Conservation (phyloP, 2,888 invertebrate genomes). For the Lobophora halterata region DNA sequence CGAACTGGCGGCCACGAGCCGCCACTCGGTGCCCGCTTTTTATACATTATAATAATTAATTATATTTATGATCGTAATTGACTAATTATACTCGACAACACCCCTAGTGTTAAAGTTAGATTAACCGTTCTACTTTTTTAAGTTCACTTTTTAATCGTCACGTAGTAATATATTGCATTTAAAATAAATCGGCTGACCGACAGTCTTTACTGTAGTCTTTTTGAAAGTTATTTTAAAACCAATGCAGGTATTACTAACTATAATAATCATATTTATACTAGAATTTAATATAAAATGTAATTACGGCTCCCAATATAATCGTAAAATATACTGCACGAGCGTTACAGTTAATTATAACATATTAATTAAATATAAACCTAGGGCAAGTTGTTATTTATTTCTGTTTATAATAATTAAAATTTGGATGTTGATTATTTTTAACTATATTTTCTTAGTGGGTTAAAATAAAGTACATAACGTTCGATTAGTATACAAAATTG, state of each 20-base stretch:
- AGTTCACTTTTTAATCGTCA: constrained; percentile 61
- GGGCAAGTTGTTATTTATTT: constrained; percentile 84
- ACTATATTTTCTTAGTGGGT: constrained; percentile 70
- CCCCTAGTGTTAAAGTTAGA: constrained; percentile 75
- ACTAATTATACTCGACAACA: constrained; percentile 77
- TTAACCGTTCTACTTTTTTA: constrained; percentile 64
- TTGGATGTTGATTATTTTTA: constrained; percentile 79
- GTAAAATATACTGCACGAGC: constrained; percentile 78
- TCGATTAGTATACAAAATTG: constrained; percentile 77
- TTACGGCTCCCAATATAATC: constrained; percentile 70
- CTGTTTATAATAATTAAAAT: constrained; percentile 72
- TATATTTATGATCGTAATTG: constrained; percentile 81
- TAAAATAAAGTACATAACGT: constrained; percentile 79
- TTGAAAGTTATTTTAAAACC: constrained; percentile 75
- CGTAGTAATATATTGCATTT: constrained; percentile 65
- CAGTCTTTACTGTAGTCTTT: constrained; percentile 64
- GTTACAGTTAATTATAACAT: constrained; percentile 78
- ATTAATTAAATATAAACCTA: constrained; percentile 77
- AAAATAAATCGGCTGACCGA: constrained; percentile 56
- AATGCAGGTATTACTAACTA: constrained; percentile 80
- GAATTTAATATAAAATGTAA: constrained; percentile 77
- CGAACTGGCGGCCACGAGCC: constrained; percentile 32
- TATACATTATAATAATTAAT: constrained; percentile 50
- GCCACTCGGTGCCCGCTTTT: constrained; percentile 36
- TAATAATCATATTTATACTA: constrained; percentile 79